Base-by-base conservation (phyloP, 2,113 vertebrate species). In the Ploceus nigricollis region DNA sequence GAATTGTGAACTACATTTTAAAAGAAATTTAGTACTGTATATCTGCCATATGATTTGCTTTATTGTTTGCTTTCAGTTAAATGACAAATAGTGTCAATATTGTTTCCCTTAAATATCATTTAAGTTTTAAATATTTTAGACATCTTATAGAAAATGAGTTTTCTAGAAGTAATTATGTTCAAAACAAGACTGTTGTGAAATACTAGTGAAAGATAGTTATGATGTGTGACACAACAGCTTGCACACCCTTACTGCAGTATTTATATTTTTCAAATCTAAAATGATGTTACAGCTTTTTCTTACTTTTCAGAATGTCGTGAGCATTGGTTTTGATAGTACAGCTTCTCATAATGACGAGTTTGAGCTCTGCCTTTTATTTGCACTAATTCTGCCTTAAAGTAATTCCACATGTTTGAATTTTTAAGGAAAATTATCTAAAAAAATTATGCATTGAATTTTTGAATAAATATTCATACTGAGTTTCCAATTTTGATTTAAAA, bases 231-330 rank as follows among this genome's bases (percentile, higher is more conserved):
- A 28, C n/a, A 75, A 40, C 13, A 84, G 44, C 31, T 68, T 8
- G 5, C 0, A 0, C 9, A 33, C 47, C 31, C 42, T 73, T 70
- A 27, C 33, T 35, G 44, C 42, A 66, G 13, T 63, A 19, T 63
- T 78, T 23, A 3, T 58, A 9, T 76, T 82, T 68, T 89, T 51
- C 31, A n/a, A 7, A 58, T 71, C 45, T 81, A 11, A 50, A 77
- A 58, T 53, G 24, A 42, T 13, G 6, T 69, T 48, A 51, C 8
- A 39, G 18, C 6, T 24, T 0, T 3, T 68, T 85, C n/a, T 33
- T 69, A 14, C 16, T 8, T 11, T 54, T 60, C 47, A 60, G 31
- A 37, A 60, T 54, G 16, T 39, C 6, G 12, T 65, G 48, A 45
- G 22, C 25, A 33, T 56, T 72, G 27, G 9, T 33, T 90, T 84